A percentile compares a stretch with the other conserved stretches of the same genome.
phyloP scores from a whole-genome alignment of 2,113 vertebrate species.

The Poecilia latipinna region DNA sequence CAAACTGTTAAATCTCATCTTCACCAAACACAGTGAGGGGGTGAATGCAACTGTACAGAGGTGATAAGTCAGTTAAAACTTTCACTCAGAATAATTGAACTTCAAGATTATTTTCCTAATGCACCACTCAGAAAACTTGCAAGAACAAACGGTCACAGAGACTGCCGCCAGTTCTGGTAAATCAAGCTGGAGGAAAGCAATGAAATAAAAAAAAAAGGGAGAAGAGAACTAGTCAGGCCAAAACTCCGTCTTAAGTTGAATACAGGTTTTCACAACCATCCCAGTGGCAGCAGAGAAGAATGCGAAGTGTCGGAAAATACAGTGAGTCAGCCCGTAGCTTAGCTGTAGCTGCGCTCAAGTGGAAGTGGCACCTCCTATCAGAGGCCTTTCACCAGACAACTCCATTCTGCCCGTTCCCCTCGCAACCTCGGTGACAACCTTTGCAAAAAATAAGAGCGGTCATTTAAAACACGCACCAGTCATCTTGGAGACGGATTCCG shows the following conservation, averaged over 20 bases:
- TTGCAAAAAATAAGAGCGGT: constrained; percentile 54
- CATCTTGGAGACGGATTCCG: constrained; percentile 57
- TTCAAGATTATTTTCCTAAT: constrained; percentile 2
- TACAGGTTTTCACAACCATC: constrained; percentile 77
- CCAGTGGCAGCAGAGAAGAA: constrained; percentile 62
- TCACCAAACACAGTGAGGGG: constrained; percentile 73
- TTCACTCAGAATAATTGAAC: constrained; percentile 11
- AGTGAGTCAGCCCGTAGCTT: constrained; percentile 59
- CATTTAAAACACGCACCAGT: constrained; percentile 61
- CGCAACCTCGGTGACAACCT: constrained; percentile 60
- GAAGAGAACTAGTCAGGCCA: constrained; percentile 54
- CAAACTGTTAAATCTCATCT: constrained; percentile 70
- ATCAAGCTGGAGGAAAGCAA: constrained; percentile 46
- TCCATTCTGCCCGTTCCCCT: constrained; percentile 65
- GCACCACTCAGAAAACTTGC: constrained; percentile 30
- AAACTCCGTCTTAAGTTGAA: constrained; percentile 71
- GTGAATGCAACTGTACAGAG: constrained; percentile 34
- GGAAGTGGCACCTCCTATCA: constrained; percentile 78
- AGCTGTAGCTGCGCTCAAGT: constrained; percentile 72
- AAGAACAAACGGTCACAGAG: constrained; percentile 35
- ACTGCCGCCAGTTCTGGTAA: constrained; percentile 40
- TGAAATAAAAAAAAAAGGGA: constrained; percentile 24
- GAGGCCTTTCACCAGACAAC: constrained; percentile 71
- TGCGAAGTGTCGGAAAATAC: constrained; percentile 73
- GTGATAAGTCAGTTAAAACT: background rate